These are phyloP conservation scores for Xiphophorus birchmanni DNA, from an alignment of 2,797 vertebrate genomes.

Conservation along the genomic window DNA sequence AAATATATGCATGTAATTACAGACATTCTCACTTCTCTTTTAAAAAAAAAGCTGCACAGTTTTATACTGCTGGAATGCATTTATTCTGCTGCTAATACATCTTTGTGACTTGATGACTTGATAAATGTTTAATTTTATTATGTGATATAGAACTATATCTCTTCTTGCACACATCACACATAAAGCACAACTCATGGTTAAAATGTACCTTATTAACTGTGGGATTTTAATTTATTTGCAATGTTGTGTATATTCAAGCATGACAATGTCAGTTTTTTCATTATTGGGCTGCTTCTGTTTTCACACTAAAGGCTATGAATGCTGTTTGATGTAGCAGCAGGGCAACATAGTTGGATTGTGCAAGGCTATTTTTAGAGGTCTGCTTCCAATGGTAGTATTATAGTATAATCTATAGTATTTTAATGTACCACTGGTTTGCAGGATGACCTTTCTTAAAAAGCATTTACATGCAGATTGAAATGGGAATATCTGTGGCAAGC, in stretches of 20 bases:
- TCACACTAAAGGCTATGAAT: background rate
- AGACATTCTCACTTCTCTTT: background rate
- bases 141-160: background rate
- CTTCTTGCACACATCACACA: background rate
- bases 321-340: background rate
- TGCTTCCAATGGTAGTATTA: background rate
- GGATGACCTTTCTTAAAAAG: background rate
- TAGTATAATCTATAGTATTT: background rate
- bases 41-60: background rate
- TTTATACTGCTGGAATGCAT: slow-evolving; percentile 7
- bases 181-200: background rate
- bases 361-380: background rate
- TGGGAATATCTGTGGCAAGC: background rate
- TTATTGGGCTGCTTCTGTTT: background rate
- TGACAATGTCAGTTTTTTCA: background rate
- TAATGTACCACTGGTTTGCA: background rate
- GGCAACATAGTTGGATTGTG: background rate
- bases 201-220: background rate
- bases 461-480: background rate
- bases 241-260: background rate
- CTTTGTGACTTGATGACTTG: background rate
- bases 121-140: background rate
- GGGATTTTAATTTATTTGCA: background rate
- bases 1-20: background rate
- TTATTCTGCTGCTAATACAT: slow-evolving; percentile 19